These are phyloP conservation scores for Stictocephala bisonia DNA, from an alignment of 2,888 invertebrate species.

Conservation along the genomic window DNA sequence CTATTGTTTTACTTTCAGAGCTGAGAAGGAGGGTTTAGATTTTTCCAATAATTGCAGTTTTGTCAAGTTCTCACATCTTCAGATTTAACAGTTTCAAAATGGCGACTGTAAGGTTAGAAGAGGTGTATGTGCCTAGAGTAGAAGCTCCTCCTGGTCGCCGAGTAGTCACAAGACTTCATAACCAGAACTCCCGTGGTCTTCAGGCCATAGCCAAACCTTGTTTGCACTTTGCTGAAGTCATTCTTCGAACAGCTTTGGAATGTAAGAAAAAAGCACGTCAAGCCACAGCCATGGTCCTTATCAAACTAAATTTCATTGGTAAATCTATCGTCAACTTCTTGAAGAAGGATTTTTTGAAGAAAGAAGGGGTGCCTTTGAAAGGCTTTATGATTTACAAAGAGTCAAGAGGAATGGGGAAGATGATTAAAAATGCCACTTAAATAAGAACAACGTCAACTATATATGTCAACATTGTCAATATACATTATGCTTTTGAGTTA, in stretches of 20 bases:
- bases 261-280: not conserved
- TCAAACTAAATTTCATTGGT: not conserved
- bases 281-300: not conserved
- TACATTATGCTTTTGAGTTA: too few relatives aligned
- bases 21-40: too few relatives aligned
- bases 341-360: constrained; percentile 9
- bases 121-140: not conserved
- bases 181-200: too few relatives aligned
- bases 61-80: too few relatives aligned
- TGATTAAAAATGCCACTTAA: not conserved
- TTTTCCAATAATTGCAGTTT: too few relatives aligned
- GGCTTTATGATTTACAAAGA: constrained; percentile 1
- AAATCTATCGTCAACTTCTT: not conserved
- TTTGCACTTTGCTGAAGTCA: not conserved
- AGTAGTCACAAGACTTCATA: too few relatives aligned
- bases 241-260: not conserved
- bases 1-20: too few relatives aligned
- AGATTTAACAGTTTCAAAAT: too few relatives aligned
- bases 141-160: not conserved
- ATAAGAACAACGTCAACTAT: too few relatives aligned
- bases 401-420: not conserved
- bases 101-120: not conserved
- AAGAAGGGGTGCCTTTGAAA: constrained; percentile 18
- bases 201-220: not conserved
- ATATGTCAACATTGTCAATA: too few relatives aligned